phyloP scores from a whole-genome alignment of 2,888 invertebrate genomes.

The Ophioninae sp. region DNA sequence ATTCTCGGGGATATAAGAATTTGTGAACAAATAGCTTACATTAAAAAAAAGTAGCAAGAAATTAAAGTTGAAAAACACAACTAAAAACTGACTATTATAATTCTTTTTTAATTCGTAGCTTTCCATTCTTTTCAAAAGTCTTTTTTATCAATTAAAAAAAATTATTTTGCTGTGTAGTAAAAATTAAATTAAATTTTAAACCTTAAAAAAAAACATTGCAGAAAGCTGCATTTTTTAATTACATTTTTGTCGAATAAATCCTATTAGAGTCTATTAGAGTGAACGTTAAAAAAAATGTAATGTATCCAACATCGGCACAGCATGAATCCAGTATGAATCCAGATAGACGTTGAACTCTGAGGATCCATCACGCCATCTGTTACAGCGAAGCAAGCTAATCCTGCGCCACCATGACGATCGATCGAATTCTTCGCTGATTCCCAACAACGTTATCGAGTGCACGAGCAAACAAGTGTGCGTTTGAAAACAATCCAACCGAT shows the following conservation, averaged over 20 bases:
- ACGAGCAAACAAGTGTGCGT: slow-evolving; percentile 12
- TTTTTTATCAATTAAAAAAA: no score
- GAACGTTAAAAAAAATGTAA: neutral
- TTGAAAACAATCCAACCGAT: slow-evolving; percentile 45
- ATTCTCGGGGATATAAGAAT: neutral
- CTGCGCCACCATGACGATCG: slow-evolving; percentile 43
- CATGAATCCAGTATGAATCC: slow-evolving; percentile 29
- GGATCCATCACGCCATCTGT: slow-evolving; percentile 44
- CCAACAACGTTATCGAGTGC: slow-evolving; percentile 17
- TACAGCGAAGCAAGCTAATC: slow-evolving; percentile 49
- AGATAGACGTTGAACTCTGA: slow-evolving; percentile 28
- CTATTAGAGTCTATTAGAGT: neutral
- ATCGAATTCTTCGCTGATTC: slow-evolving; percentile 52
- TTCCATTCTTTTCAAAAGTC: no score
- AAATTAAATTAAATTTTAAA: no score
- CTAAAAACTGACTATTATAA: no score
- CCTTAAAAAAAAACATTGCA: neutral
- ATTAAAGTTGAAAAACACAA: no score
- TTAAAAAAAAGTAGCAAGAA: no score
- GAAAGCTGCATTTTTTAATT: neutral
- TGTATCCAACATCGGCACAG: neutral
- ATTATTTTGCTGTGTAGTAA: no score
- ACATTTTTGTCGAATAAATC: neutral
- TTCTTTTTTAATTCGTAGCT: no score
- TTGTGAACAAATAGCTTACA: neutral